Base-by-base conservation (phyloP, 2,888 invertebrate genomes). In the Eumerus sabulonum region DNA sequence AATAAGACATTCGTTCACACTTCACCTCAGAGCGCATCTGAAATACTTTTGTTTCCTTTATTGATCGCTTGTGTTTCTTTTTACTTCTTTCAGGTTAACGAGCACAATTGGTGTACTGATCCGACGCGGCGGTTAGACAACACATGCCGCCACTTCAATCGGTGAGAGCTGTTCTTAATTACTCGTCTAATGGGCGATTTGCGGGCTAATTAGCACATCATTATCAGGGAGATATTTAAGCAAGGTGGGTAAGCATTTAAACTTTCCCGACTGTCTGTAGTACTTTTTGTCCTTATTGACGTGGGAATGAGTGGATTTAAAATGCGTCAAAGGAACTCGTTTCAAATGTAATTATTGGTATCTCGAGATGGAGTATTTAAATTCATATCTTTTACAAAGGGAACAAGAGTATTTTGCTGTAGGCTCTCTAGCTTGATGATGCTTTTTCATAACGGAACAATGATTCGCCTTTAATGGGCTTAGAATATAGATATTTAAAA, bases 121-220 rank as follows among this genome's bases (percentile, higher is more conserved):
- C 35, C 0, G 36, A 4, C 9, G 9, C 13, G 13, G 57, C 13
- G 57, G 16, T 18, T 12, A 42, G 14, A 14, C n/a, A 36, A 14
- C 57, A 40, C 50, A 63, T 59, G 54, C 45, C 27, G 54, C 9
- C 3, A 27, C 27, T 27, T 27, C 27, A 27, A 2, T 27, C 7
- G 3, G 7, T 4, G 27, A 27, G 27, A 27, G 7, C 27, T 2
- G 63, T 63, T 57, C 56, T 38, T 63, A 73, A 68, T 77, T 73
- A 59, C 77, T 51, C 12, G n/a, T 27, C 67, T 77, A 77, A 77
- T 77, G 59, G 77, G 16, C 77, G 67, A 77, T 77, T 73, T 73
- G 67, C 57, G 53, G 67, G 53, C 66, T 67, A 77, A 77, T 77
- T 77, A 77, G 56, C 73, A 77, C 67, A 62, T 64, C 40, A 57